phyloP scores from a whole-genome alignment of 37 sponge, comb jelly and placozoan genomes.

The Aphrocallistes beatrix region DNA sequence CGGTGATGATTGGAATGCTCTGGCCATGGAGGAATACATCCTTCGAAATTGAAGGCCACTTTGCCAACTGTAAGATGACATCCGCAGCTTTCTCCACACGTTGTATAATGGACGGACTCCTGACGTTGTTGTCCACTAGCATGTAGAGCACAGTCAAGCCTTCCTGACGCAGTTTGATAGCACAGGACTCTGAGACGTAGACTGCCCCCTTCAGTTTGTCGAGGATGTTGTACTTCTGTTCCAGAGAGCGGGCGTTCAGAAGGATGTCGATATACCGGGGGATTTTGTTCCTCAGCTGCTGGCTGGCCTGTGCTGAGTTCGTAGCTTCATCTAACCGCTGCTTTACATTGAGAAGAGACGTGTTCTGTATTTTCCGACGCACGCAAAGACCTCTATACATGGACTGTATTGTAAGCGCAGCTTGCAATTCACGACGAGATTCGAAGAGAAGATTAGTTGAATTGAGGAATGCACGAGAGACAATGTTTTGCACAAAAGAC shows the following conservation, averaged over 20 bases:
- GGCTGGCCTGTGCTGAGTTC: neutral
- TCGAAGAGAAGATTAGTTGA: too few relatives aligned
- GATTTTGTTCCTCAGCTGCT: neutral
- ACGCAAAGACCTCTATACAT: constrained; percentile 6
- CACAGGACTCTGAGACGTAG: neutral
- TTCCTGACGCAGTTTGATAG: neutral
- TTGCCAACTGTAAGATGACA: neutral
- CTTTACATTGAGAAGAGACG: neutral
- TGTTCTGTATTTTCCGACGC: neutral
- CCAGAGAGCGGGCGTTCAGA: neutral
- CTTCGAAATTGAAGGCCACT: neutral
- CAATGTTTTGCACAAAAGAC: too few relatives aligned
- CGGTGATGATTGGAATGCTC: neutral
- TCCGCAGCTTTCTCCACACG: neutral
- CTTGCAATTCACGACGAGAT: too few relatives aligned
- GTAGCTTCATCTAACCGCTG: neutral
- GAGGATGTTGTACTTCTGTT: neutral
- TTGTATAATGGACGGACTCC: neutral
- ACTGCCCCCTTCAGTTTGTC: neutral
- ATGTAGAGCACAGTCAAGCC: neutral
- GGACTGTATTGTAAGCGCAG: constrained; percentile 34
- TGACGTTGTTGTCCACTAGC: neutral
- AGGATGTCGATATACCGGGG: neutral
- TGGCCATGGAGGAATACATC: neutral
- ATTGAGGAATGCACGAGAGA: too few relatives aligned